phyloP scores from a whole-genome alignment of 1,140 invertebrate species.

The Cotesia typhae region DNA sequence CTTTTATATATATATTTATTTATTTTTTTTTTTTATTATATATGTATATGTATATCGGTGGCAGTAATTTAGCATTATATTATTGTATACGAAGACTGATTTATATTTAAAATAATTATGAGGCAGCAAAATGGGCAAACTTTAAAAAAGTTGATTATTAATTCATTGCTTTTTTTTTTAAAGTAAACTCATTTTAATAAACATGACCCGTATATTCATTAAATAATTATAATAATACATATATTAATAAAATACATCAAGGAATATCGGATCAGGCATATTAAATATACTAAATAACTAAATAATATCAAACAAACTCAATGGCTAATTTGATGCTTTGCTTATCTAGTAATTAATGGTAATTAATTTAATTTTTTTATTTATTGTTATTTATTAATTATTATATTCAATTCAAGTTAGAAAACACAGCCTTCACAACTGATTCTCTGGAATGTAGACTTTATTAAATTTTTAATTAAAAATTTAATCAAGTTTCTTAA shows the following conservation, averaged over 20 bases:
- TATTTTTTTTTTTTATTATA: not conserved
- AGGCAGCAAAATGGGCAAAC: conserved; percentile 30
- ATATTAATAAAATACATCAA: conserved; percentile 1
- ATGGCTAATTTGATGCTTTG: conserved; percentile 7
- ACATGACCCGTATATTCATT: conserved; percentile 47
- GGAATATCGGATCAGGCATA: conserved; percentile 48
- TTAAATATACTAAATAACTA: conserved; percentile 23
- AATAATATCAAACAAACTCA: conserved; percentile 5
- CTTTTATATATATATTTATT: not conserved
- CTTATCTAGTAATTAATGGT: too few species aligned
- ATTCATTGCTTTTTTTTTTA: conserved; percentile 23
- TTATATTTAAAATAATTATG: conserved; percentile 3
- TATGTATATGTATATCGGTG: conserved; percentile 21
- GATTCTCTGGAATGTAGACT: too few species aligned
- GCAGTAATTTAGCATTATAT: conserved; percentile 33
- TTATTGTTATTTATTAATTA: too few species aligned
- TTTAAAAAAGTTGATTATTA: conserved; percentile 27
- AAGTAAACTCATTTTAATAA: conserved; percentile 38
- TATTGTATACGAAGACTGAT: conserved; percentile 14
- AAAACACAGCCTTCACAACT: too few species aligned
- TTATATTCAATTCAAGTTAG: too few species aligned
- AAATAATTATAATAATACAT: not conserved
- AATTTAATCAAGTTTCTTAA: too few species aligned
- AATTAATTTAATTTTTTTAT: too few species aligned
- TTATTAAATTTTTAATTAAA: too few species aligned